Conservation (phyloP, 2,113 vertebrate species). For the Albula glossodonta region DNA sequence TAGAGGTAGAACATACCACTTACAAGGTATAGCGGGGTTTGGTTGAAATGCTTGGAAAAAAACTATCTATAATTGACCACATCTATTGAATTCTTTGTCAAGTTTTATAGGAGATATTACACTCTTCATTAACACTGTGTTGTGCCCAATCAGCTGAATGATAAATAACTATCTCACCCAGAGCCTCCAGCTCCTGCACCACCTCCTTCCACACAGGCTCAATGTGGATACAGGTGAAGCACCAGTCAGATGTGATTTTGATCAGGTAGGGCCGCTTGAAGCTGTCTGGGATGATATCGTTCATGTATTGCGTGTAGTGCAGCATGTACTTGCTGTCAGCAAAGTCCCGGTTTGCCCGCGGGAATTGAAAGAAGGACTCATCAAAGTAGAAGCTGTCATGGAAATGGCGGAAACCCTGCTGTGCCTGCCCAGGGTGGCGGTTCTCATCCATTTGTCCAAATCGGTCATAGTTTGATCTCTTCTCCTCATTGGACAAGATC, state of each 20-base stretch:
- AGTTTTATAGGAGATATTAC: no score
- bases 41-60: no score
- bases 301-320: conserved; percentile 89
- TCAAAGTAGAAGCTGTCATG: conserved; percentile 90
- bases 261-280: conserved; percentile 92
- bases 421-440: conserved; percentile 73
- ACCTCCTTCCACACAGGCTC: conserved; percentile 95
- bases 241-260: conserved; percentile 97
- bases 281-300: conserved; percentile 86
- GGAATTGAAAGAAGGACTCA: conserved; percentile 92
- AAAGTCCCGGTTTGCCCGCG: conserved; percentile 79
- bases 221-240: conserved; percentile 95
- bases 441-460: conserved; percentile 82
- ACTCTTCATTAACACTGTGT: no score
- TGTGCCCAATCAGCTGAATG: no score
- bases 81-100: no score
- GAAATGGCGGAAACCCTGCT: conserved; percentile 79
- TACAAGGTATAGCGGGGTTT: no score
- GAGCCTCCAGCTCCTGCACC: conserved; percentile 84
- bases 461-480: conserved; percentile 83
- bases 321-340: conserved; percentile 84
- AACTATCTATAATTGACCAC: no score
- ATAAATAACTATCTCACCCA: conserved; percentile 69
- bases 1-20: no score
- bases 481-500: conserved; percentile 93